Conservation (phyloP, 2,797 vertebrate genomes). For the Paedocypris micromegethes region DNA sequence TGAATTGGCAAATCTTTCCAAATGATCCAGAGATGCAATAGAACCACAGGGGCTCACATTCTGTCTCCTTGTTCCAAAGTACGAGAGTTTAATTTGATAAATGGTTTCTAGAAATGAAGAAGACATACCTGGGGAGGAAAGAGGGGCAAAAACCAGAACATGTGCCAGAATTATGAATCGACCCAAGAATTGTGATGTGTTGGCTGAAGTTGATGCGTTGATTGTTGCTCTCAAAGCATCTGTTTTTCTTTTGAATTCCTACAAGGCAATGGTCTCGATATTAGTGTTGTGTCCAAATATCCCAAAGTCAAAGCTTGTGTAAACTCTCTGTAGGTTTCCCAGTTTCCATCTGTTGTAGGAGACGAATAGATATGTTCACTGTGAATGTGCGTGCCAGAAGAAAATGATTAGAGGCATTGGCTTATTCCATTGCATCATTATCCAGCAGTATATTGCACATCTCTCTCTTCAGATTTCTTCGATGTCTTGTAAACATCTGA, state of each 20-base stretch:
- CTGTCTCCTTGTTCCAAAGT: constrained; percentile 49
- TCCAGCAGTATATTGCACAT: constrained; percentile 14
- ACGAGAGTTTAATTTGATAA: constrained; percentile 63
- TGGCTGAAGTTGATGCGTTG: constrained; percentile 30
- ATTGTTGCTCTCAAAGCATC: constrained; percentile 4
- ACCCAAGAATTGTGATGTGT: constrained; percentile 27
- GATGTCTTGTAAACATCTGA: constrained; percentile 19
- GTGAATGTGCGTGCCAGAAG: constrained; percentile 22
- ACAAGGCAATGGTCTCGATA: background rate
- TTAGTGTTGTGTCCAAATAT: constrained; percentile 9
- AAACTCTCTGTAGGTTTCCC: constrained; percentile 12
- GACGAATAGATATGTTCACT: constrained; percentile 36
- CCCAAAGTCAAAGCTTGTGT: constrained; percentile 27
- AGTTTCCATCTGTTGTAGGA: constrained; percentile 40
- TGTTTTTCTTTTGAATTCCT: constrained; percentile 18
- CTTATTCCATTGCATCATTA: background rate
- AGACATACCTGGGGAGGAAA: constrained; percentile 56
- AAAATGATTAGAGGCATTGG: constrained; percentile 32
- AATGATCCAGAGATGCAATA: constrained; percentile 54
- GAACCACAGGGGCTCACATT: constrained; percentile 57
- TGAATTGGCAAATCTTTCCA: constrained; percentile 53
- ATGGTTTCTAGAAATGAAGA: constrained; percentile 56
- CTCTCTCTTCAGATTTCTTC: constrained; percentile 29
- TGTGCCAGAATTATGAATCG: constrained; percentile 43
- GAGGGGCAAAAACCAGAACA: constrained; percentile 10